Percentiles rank a stretch among this genome's conserved stretches.
These are phyloP conservation scores for Pagetopsis macropterus DNA, from an alignment of 2,797 vertebrate genomes.

Conservation along the genomic window DNA sequence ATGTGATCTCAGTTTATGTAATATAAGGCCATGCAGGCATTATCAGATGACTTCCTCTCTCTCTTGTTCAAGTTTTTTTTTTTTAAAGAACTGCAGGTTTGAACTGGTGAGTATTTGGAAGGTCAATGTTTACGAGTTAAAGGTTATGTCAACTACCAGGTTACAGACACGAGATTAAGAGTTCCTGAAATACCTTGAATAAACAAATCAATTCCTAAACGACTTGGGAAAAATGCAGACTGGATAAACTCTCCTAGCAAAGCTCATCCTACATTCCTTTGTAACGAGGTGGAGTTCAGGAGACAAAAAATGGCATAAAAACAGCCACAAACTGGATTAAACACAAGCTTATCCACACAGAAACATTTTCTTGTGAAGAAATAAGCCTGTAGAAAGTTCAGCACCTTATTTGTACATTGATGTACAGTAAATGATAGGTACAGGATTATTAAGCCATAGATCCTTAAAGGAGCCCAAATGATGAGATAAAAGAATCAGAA, in stretches of 20 bases:
- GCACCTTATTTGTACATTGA: background rate
- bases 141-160: conserved; percentile 61
- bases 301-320: background rate
- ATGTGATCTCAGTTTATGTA: conserved; percentile 22
- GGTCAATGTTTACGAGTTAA: conserved; percentile 57
- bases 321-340: conserved; percentile 8
- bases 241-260: conserved; percentile 15
- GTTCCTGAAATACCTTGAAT: conserved; percentile 63
- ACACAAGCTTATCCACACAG: conserved; percentile 22
- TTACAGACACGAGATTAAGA: conserved; percentile 51
- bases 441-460: background rate
- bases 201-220: conserved; percentile 60
- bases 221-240: conserved; percentile 20
- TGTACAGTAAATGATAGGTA: background rate
- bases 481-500: background rate
- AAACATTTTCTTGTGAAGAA: conserved; percentile 16
- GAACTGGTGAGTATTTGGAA: conserved; percentile 42
- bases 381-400: conserved; percentile 3
- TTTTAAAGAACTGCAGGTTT: conserved; percentile 24
- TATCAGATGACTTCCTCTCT: conserved; percentile 39
- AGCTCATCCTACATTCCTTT: conserved; percentile 52
- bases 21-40: conserved; percentile 22
- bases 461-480: background rate
- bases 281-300: conserved; percentile 48
- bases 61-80: conserved; percentile 23